Evolutionary conservation across 1,140 invertebrate genomes (phyloP).

Genomic region (Linepithema humile): DNA sequence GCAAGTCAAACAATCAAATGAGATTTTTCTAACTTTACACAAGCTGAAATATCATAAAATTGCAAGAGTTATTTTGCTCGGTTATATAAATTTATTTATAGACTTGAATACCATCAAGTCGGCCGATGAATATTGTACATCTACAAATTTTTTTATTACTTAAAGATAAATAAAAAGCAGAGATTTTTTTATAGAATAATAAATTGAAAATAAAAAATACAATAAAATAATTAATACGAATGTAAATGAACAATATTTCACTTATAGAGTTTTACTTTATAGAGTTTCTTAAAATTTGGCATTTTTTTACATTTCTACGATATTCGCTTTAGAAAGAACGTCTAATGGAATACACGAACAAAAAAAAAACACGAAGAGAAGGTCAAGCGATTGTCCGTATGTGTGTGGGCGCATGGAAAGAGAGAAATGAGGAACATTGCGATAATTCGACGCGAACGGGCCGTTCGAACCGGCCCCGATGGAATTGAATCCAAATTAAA

Average conservation of each 20-base stretch:
- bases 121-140: not conserved
- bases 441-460: conserved; percentile 47
- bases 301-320: not conserved
- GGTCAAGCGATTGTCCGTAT: not conserved
- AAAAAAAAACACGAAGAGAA: not conserved
- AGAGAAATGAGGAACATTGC: conserved; percentile 40
- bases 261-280: not conserved
- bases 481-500: conserved; percentile 60
- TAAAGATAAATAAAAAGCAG: not conserved
- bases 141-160: not conserved
- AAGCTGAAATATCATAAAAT: no score
- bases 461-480: conserved; percentile 38
- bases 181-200: not conserved
- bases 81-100: not conserved
- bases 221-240: not conserved
- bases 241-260: not conserved
- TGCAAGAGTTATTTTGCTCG: not conserved
- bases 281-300: not conserved
- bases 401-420: conserved; percentile 8
- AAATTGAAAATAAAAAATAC: not conserved
- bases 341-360: not conserved
- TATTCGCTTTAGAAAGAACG: not conserved
- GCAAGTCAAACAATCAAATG: not conserved
- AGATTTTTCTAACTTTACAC: no score
- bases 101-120: not conserved